Conservation (phyloP, 2,888 invertebrate genomes). For the Drosophila falleni region DNA sequence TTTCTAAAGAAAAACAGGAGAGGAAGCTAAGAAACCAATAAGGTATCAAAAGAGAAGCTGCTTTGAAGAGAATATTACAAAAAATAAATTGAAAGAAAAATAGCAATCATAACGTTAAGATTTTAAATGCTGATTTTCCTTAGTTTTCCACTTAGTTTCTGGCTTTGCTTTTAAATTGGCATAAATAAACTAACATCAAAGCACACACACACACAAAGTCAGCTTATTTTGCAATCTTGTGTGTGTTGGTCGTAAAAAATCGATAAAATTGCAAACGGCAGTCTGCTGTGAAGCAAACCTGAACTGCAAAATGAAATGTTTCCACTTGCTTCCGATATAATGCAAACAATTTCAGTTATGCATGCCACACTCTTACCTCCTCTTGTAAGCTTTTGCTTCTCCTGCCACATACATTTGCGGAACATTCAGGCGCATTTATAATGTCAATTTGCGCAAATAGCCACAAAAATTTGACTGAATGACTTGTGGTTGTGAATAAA, state of each 20-base stretch:
- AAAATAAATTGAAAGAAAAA: background rate
- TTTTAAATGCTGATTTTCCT: slow-evolving; percentile 6
- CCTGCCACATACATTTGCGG: slow-evolving; percentile 21
- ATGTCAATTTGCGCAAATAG: slow-evolving; percentile 73
- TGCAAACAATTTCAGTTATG: slow-evolving; percentile 64
- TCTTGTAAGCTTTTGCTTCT: background rate
- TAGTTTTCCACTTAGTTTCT: slow-evolving; percentile 17
- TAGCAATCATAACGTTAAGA: background rate
- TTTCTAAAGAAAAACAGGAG: background rate
- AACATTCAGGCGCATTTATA: slow-evolving; percentile 49
- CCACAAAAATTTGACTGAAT: slow-evolving; percentile 59
- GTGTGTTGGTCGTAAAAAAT: slow-evolving; percentile 67
- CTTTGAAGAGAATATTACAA: background rate
- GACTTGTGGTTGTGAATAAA: slow-evolving; percentile 1
- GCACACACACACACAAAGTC: slow-evolving; percentile 8
- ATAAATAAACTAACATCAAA: slow-evolving; percentile 25
- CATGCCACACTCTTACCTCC: slow-evolving; percentile 15
- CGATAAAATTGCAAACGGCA: slow-evolving; percentile 63
- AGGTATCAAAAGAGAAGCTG: slow-evolving; percentile 1
- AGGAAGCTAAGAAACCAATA: background rate
- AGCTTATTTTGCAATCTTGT: slow-evolving; percentile 29
- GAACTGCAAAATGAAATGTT: slow-evolving; percentile 10
- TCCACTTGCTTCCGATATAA: slow-evolving; percentile 25
- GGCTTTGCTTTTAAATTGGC: slow-evolving; percentile 49
- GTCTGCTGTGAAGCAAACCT: background rate